A percentile compares a stretch with the other conserved stretches of the same genome.
phyloP scores from a whole-genome alignment of 2,113 vertebrate species.

The Gallinago jamesoni region DNA sequence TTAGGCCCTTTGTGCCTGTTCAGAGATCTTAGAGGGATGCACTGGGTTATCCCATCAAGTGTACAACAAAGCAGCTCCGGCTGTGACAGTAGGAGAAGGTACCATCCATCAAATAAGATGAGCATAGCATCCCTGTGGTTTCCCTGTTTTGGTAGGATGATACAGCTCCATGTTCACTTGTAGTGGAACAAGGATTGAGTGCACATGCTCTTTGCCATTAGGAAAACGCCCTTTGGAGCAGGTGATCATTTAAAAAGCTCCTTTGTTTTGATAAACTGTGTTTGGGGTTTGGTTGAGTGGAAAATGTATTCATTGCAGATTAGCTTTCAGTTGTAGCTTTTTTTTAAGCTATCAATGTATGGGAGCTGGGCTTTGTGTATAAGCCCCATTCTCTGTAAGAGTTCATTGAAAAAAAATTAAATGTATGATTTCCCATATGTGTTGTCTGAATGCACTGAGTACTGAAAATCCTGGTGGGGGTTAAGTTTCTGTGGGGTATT shows the following conservation, averaged over 20 bases:
- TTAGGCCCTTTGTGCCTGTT: background rate
- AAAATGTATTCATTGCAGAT: slow-evolving; percentile 10
- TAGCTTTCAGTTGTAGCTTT: background rate
- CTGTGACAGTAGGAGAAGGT: background rate
- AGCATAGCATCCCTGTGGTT: background rate
- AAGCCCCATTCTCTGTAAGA: background rate
- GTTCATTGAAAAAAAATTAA: background rate
- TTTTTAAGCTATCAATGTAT: background rate
- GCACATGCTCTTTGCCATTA: background rate
- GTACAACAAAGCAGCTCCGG: background rate
- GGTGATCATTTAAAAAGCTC: background rate
- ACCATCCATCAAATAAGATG: accelerated
- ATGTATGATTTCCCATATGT: background rate
- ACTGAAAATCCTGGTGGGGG: background rate
- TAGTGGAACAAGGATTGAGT: background rate
- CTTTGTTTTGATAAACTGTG: background rate
- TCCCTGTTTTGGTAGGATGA: background rate
- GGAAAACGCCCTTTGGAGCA: background rate
- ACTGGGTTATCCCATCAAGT: background rate
- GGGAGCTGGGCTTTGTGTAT: background rate
- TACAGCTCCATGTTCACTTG: background rate
- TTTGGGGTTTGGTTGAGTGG: background rate
- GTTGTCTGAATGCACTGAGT: background rate
- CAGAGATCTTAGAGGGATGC: background rate
- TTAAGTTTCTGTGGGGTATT: background rate